Evolutionary conservation across 23 tunicate genomes (phyloP), one percentile per base, ranked within the genome.

Genomic region (Trididemnum clinides): DNA sequence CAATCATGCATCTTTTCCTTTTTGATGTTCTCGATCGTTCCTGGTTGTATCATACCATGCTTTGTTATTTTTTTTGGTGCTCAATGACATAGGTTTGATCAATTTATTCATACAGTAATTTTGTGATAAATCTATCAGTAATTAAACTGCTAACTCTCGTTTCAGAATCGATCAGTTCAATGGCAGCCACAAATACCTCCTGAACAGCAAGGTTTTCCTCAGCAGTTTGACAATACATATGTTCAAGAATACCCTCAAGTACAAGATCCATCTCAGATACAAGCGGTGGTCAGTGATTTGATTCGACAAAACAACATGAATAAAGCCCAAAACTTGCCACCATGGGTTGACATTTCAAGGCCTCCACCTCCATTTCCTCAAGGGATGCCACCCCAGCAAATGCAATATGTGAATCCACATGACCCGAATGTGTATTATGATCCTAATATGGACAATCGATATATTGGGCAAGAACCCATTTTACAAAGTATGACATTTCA

Each of bases 231-330:
- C 7, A 6, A 6, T 30, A 2, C 7, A 6, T 66, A 28, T 66
- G 23, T 15, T 12, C 69, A 22, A 15, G 69, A 59, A 4, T 32
- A 28, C 10, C 37, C 6, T 3, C 75, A 66, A 66, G 18, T 19
- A 31, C 83, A 78, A 51, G 66, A 80, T 50, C 85, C 91, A 2
- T 66, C 70, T 39, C 65, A 87, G 1, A 87, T 87, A 27, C 91
- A 87, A 80, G 85, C 85, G 10, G 57, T 87, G 32, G 91, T 87
- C 10, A 80, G 77, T 51, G 73, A 80, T 25, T 51, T 87, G 6
- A 87, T 87, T 18, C 33, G 81, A 23, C 91, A 87, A 50, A 87
- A 87, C 33, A 70, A 87, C 33, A 87, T 87, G 77, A 80, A 69
- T 21, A 70, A 66, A 35, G 79, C 89, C 0, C 38, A 22, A 26